Evolutionary conservation across 2,797 vertebrate species (phyloP), one percentile per base, ranked within the genome.

Genomic region (Garrulus glandarius): DNA sequence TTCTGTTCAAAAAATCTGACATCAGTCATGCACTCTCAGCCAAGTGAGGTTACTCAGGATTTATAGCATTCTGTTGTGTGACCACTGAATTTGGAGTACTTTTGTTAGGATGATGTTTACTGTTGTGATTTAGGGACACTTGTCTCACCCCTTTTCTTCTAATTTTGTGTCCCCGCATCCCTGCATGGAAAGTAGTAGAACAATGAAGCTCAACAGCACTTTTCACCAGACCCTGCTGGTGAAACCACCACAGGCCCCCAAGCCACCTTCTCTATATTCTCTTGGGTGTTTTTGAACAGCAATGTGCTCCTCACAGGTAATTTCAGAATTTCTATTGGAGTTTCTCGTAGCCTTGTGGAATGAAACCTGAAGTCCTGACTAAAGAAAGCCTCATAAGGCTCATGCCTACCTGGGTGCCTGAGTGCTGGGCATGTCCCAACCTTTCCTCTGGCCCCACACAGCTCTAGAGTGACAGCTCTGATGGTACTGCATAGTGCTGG

Each of bases 351-450:
- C 36, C 55, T 64, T 71, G 34, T 4, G 5, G n/a, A 56, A 18
- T 21, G 34, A 92, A 76, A 32, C 13, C 63, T 65, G 21, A 5
- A 67, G 36, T 13, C 21, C 41, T 36, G 59, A 56, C 10, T 24
- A 32, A 32, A 68, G 22, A 46, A 56, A 64, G 24, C n/a, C 15
- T 43, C 15, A 7, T 5, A 17, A 63, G 11, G 34, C 11, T 83
- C 24, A 34, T 0, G 1, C 18, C 41, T 15, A 17, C 16, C 1
- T 1, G 13, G 2, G 4, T 89, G n/a, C 17, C 13, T 15, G 18
- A 43, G 23, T 23, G 15, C 3, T 43, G 34, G 29, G n/a, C 13
- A 59, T 20, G 2, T 44, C 20, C 41, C 37, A 64, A 0, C 5
- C 29, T n/a, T 61, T 57, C 49, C 47, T 75, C 44, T 14, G 26